Conservation (phyloP, 2,888 invertebrate genomes). For the Onchidella celtica region DNA sequence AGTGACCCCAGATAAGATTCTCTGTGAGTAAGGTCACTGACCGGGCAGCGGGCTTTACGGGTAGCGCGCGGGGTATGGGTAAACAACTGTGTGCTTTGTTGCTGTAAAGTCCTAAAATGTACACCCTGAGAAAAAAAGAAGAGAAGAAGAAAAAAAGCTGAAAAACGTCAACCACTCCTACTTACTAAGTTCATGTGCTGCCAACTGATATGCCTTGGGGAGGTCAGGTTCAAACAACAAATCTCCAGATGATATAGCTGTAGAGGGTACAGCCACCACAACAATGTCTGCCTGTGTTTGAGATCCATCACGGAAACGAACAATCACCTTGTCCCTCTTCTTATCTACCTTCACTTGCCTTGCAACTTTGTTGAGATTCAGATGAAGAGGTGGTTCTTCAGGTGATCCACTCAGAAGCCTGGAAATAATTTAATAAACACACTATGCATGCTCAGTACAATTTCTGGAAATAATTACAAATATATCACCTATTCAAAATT, state of each 20-base stretch:
- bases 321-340: conserved; percentile 60
- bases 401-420: conserved; percentile 67
- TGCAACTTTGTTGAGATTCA: conserved; percentile 65
- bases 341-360: conserved; percentile 65
- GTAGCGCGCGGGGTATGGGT: no score
- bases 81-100: no score
- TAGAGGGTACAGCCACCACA: conserved; percentile 69
- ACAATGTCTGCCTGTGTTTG: conserved; percentile 66
- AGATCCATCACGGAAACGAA: conserved; percentile 64
- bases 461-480: no score
- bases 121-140: no score
- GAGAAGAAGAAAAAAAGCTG: no score
- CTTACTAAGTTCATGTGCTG: conserved; percentile 60
- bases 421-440: conserved; percentile 7
- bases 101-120: no score
- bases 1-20: no score
- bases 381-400: conserved; percentile 62
- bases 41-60: no score
- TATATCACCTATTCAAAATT: no score
- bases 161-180: no score
- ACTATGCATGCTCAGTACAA: no score
- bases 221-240: conserved; percentile 68
- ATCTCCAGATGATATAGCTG: conserved; percentile 59
- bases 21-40: no score
- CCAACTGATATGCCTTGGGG: conserved; percentile 58